Percentiles rank a stretch among this genome's conserved stretches.
Evolutionary conservation across 1,140 invertebrate genomes (phyloP).

Genomic region (Lordiphosa stackelbergi): DNA sequence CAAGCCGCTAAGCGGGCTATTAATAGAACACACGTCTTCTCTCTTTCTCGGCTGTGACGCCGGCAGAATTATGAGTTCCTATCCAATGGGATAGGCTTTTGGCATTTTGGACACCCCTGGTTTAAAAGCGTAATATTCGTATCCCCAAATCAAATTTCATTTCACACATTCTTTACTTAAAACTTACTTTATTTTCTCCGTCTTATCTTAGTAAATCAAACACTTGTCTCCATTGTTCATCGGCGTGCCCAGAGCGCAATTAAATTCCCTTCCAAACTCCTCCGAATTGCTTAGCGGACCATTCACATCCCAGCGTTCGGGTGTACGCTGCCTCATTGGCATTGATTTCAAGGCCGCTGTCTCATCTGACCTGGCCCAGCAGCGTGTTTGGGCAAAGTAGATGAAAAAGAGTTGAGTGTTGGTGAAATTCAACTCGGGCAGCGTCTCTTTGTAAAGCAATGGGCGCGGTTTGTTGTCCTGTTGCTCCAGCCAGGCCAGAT

Average conservation of each 20-base stretch:
- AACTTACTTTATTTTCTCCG: constrained; percentile 10
- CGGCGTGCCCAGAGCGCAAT: constrained; percentile 46
- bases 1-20: no score
- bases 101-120: no score
- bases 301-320: constrained; percentile 60
- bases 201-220: constrained; percentile 43
- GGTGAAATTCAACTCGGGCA: constrained; percentile 59
- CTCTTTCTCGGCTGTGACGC: no score
- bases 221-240: constrained; percentile 74
- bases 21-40: no score
- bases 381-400: constrained; percentile 81
- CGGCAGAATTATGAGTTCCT: no score
- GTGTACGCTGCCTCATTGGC: constrained; percentile 52
- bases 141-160: no score
- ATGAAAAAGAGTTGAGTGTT: constrained; percentile 86
- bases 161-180: background rate
- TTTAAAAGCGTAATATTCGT: no score
- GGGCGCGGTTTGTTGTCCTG: constrained; percentile 16
- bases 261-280: constrained; percentile 63
- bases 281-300: constrained; percentile 58
- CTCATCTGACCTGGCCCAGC: constrained; percentile 37
- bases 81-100: no score
- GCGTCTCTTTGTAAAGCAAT: constrained; percentile 46
- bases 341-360: constrained; percentile 38
- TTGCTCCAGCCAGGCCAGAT: constrained; percentile 69